Conservation (phyloP, 2,797 vertebrate genomes). For the Lophius americanus region DNA sequence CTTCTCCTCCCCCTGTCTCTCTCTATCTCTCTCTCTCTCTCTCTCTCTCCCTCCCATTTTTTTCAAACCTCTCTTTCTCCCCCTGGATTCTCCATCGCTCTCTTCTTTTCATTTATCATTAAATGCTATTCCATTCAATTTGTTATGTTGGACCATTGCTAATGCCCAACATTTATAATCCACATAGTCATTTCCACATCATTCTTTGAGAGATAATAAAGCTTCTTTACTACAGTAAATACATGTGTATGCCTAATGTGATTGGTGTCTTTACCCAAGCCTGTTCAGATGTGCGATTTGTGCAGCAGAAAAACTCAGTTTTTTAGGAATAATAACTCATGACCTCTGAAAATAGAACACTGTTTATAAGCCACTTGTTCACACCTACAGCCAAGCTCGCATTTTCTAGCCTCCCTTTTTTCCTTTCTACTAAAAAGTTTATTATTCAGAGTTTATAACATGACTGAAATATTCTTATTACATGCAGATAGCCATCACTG, state of each 20-base stretch:
- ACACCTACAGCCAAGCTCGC: slow-evolving; percentile 17
- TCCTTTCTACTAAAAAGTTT: neutral
- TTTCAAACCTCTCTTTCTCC: slow-evolving; percentile 24
- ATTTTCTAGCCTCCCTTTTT: slow-evolving; percentile 3
- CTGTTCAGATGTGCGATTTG: slow-evolving; percentile 19
- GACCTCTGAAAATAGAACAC: slow-evolving; percentile 31
- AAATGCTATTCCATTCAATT: slow-evolving; percentile 35
- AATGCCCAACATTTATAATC: slow-evolving; percentile 42
- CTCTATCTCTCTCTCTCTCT: neutral
- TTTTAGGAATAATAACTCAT: slow-evolving; percentile 42
- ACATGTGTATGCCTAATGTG: slow-evolving; percentile 26
- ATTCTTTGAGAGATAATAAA: slow-evolving; percentile 17
- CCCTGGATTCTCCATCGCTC: slow-evolving; percentile 1
- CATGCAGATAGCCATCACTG: neutral
- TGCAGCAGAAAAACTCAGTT: slow-evolving; percentile 22
- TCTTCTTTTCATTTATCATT: slow-evolving; percentile 36
- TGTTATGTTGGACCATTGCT: slow-evolving; percentile 28
- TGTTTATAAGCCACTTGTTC: slow-evolving; percentile 12
- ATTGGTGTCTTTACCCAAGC: slow-evolving; percentile 15
- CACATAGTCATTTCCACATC: slow-evolving; percentile 22
- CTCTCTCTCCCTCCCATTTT: slow-evolving; percentile 19
- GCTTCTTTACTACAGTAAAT: slow-evolving; percentile 29
- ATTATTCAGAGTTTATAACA: neutral
- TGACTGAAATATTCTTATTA: slow-evolving; percentile 5
- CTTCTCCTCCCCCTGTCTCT: slow-evolving; percentile 29